Conservation (phyloP, 2,797 vertebrate genomes). For the Mus minutoides region DNA sequence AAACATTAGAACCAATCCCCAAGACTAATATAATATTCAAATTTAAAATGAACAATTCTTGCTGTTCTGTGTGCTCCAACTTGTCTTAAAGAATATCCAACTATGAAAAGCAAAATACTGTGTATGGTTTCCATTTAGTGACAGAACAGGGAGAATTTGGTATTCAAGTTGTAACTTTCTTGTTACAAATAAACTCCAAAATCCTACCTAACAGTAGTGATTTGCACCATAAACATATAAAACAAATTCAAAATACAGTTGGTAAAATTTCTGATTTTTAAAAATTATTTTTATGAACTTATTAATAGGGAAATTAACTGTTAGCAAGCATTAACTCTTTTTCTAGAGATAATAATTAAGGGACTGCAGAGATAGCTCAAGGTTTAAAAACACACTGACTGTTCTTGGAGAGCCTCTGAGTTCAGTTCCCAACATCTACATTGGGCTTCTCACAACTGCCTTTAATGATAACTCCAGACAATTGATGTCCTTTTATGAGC, state of each 20-base stretch:
- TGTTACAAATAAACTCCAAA: neutral
- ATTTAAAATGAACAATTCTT: neutral
- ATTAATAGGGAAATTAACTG: neutral
- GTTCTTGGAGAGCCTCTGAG: neutral
- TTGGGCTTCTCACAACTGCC: neutral
- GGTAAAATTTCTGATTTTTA: neutral
- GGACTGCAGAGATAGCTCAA: neutral
- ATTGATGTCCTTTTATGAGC: neutral
- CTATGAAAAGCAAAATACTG: neutral
- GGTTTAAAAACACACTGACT: too few relatives aligned
- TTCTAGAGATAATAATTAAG: neutral
- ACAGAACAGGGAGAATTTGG: neutral
- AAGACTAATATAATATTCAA: neutral
- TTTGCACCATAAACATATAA: neutral
- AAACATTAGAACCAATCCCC: too few relatives aligned
- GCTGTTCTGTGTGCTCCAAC: neutral
- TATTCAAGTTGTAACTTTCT: neutral
- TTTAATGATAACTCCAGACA: neutral
- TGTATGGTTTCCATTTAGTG: neutral
- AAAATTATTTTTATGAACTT: neutral
- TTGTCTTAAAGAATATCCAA: neutral
- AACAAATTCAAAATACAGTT: neutral
- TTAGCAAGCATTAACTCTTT: neutral
- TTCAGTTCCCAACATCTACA: neutral
- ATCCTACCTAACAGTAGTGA: too few relatives aligned